Percentiles rank a stretch among this genome's conserved stretches.
Evolutionary conservation across 2,888 invertebrate species (phyloP).

Genomic region (Diaprepes abbreviatus): DNA sequence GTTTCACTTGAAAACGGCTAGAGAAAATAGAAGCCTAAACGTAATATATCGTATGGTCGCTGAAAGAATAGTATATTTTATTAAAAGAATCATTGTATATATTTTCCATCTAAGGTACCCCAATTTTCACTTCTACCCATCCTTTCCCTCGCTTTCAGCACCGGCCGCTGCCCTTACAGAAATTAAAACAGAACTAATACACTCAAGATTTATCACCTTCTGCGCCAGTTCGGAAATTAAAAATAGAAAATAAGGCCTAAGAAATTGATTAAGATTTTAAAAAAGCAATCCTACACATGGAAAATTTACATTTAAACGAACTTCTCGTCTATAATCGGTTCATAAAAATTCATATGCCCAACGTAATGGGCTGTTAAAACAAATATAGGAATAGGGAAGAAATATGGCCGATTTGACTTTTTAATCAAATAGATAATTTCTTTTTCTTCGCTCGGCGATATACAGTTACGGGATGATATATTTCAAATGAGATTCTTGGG

Average conservation of each 20-base stretch:
- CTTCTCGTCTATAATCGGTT: conserved; percentile 33
- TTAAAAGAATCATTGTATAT: no score
- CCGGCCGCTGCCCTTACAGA: background rate
- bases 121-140: no score
- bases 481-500: conserved; percentile 34
- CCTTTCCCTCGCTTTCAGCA: no score
- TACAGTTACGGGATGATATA: conserved; percentile 35
- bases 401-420: conserved; percentile 37
- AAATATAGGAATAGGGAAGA: conserved; percentile 42
- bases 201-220: conserved; percentile 22
- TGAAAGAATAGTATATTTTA: no score
- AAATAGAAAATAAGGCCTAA: conserved; percentile 22
- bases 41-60: no score
- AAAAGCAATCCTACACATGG: conserved; percentile 12
- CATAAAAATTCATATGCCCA: conserved; percentile 33
- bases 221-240: conserved; percentile 16
- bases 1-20: no score
- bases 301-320: conserved; percentile 44
- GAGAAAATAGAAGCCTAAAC: no score
- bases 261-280: conserved; percentile 41
- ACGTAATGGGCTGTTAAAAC: conserved; percentile 39
- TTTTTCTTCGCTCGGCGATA: conserved; percentile 26
- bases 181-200: conserved; percentile 14
- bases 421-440: conserved; percentile 41
- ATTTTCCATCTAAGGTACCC: no score